Conservation (phyloP, 1,140 invertebrate species). For the Seison nebaliae region DNA sequence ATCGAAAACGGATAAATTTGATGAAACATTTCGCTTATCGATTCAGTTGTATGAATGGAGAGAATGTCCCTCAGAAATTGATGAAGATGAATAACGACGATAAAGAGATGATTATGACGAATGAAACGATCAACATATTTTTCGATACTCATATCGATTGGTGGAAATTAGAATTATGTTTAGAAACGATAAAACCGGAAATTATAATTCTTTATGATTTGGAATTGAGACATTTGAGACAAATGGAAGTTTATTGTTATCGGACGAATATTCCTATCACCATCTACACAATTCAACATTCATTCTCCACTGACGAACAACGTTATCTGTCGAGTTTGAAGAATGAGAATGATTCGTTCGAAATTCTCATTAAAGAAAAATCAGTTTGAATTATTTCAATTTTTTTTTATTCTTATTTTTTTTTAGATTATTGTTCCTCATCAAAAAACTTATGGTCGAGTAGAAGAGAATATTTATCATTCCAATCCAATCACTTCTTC, state of each 20-base stretch:
- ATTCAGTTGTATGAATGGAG: no score
- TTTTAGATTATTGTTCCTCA: constrained; percentile 56
- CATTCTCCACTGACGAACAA: constrained; percentile 73
- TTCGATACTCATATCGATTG: no score
- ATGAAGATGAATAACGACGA: constrained; percentile 18
- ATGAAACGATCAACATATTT: no score
- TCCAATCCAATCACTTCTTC: no score
- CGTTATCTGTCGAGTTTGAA: constrained; percentile 60
- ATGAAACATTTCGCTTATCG: no score
- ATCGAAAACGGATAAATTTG: no score
- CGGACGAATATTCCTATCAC: constrained; percentile 35
- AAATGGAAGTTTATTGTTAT: constrained; percentile 49
- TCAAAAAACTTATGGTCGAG: constrained; percentile 44
- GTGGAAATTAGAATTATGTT: no score
- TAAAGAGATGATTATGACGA: constrained; percentile 20
- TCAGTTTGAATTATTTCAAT: constrained; percentile 8
- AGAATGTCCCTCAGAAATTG: no score
- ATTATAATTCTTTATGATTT: constrained; percentile 68
- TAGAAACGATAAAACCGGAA: no score
- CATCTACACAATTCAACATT: constrained; percentile 65
- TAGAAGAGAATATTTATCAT: constrained; percentile 11
- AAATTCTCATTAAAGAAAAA: constrained; percentile 62
- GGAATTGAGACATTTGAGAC: constrained; percentile 54
- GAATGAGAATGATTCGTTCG: constrained; percentile 74
- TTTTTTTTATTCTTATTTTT: constrained; percentile 13